phyloP scores from a whole-genome alignment of 2,888 invertebrate species.

The Agrotis exclamationis region DNA sequence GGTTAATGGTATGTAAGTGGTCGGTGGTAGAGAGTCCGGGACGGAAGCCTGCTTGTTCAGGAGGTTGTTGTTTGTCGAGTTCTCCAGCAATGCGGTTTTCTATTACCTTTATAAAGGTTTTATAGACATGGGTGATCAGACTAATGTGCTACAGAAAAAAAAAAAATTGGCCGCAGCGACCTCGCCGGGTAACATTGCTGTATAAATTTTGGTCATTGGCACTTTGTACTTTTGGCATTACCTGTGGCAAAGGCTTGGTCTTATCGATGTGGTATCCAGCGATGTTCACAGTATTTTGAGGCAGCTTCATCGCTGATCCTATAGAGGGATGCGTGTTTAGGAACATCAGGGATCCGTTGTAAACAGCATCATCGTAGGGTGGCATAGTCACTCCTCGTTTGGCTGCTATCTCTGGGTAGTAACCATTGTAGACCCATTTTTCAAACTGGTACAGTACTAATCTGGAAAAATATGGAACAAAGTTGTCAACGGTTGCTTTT shows the following conservation, averaged over 20 bases:
- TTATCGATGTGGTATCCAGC: slow-evolving; percentile 81
- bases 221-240: slow-evolving; percentile 46
- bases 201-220: too few species aligned
- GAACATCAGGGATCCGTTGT: slow-evolving; percentile 74
- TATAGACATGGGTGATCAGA: too few species aligned
- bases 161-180: too few species aligned
- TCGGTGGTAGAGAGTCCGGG: too few species aligned
- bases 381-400: slow-evolving; percentile 75
- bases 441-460: slow-evolving; percentile 69
- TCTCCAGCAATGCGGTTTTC: too few species aligned
- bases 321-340: slow-evolving; percentile 77
- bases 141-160: too few species aligned
- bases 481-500: not conserved
- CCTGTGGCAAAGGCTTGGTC: slow-evolving; percentile 78
- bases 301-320: slow-evolving; percentile 72
- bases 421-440: slow-evolving; percentile 68
- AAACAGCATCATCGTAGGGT: slow-evolving; percentile 73
- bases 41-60: too few species aligned
- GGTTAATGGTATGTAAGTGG: too few species aligned
- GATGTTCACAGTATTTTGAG: slow-evolving; percentile 78
- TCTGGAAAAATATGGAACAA: slow-evolving; percentile 65
- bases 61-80: too few species aligned
- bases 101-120: too few species aligned
- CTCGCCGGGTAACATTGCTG: too few species aligned
- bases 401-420: slow-evolving; percentile 71